Evolutionary conservation across 92 coral and sea anemone species (phyloP), one percentile per base, ranked within the genome.

Genomic region (Parazoanthus atlanticus): DNA sequence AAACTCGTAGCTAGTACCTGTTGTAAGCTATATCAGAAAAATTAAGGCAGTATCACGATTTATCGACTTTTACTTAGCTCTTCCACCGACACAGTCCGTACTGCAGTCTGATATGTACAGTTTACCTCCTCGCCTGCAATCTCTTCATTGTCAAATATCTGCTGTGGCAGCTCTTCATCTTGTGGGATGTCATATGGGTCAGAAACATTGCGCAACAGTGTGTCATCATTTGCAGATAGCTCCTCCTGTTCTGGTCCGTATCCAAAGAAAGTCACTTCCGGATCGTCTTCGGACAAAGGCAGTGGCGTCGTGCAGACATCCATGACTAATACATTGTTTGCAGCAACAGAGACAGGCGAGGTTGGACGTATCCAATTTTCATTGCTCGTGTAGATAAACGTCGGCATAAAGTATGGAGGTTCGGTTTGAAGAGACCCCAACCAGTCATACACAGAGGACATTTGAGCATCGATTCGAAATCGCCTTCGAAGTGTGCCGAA

Each of bases 401-500:
- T 70, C 41, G 5, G 41, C 41, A 38, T 38, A 38, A 38, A 38
- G 41, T 38, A 38, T 38, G 41, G 40, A 29, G 88, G 88, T 23
- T 65, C 46, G 9, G 79, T 85, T 85, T 85, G 81, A 36, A 85
- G 70, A 85, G 88, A 85, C 38, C 88, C 88, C 88, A 85, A 11
- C 88, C 88, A 85, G 88, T 85, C 88, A 85, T 85, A 69, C 88
- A 85, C 88, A 38, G 46, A 32, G 58, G 54, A 85, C 88, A 85
- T 85, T 66, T 66, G 49, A 70, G 77, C 47, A 40, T 85, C 56
- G 17, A 40, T 32, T 66, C 33, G 88, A 85, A 85, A 85, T 64
- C 88, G 33, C 46, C 88, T 64, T 72, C 88, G 66, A 67, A 85
- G 88, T 85, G 88, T 85, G 34, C 88, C 88, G 0, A 85, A 70